These are phyloP conservation scores for Chroicocephalus ridibundus DNA, from an alignment of 2,113 vertebrate genomes.

Conservation along the genomic window DNA sequence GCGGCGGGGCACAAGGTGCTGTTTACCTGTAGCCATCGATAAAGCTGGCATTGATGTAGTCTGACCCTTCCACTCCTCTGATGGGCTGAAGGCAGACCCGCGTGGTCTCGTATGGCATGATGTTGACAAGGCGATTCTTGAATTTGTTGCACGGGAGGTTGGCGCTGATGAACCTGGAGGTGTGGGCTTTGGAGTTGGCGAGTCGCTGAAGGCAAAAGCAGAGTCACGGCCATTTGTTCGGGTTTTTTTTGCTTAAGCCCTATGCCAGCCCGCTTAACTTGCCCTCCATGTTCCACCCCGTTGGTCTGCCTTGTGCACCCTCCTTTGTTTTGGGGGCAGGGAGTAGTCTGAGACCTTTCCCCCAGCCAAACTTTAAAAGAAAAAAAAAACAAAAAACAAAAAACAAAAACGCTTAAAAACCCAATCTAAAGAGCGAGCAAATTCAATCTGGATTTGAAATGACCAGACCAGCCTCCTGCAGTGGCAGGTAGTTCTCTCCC, in stretches of 20 bases:
- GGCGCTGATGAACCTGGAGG: slow-evolving; percentile 97
- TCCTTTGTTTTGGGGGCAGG: not conserved
- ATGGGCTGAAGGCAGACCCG: slow-evolving; percentile 97
- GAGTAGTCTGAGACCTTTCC: not conserved
- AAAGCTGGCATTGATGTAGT: slow-evolving; percentile 97
- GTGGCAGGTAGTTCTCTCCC: not conserved
- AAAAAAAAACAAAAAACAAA: too few species aligned
- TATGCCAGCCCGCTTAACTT: fast-evolving
- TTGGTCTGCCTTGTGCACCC: not conserved
- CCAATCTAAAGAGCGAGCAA: not conserved
- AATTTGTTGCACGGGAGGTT: slow-evolving; percentile 99
- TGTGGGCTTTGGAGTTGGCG: slow-evolving; percentile 98
- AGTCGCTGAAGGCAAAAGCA: slow-evolving; percentile 79
- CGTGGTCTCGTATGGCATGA: slow-evolving; percentile 97
- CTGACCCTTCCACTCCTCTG: slow-evolving; percentile 93
- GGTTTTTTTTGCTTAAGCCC: not conserved
- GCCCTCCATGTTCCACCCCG: fast-evolving
- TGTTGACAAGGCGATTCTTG: slow-evolving; percentile 98
- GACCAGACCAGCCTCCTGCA: not conserved
- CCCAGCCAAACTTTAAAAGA: not conserved
- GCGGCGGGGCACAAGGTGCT: fast-evolving
- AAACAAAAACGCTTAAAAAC: not conserved
- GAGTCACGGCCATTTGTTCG: not conserved
- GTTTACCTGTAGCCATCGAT: slow-evolving; percentile 94
- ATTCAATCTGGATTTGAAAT: not conserved